phyloP scores from a whole-genome alignment of 1,140 invertebrate species.

The Himalopsyche phryganea region DNA sequence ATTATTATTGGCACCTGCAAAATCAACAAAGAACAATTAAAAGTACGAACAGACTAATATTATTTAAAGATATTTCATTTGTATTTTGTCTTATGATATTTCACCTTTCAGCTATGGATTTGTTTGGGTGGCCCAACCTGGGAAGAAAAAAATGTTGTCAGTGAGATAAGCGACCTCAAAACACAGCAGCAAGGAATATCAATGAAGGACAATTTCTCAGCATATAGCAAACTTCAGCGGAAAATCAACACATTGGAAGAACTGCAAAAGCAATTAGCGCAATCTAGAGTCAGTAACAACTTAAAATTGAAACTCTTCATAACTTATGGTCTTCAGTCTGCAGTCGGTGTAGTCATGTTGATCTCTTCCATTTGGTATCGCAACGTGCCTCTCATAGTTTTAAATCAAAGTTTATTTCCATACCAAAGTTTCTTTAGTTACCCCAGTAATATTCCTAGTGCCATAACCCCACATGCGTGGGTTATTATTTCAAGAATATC shows the following conservation, averaged over 20 bases:
- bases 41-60: too few species aligned
- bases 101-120: conserved; percentile 45
- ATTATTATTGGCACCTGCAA: too few species aligned
- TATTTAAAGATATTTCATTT: too few species aligned
- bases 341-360: conserved; percentile 41
- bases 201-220: conserved; percentile 51
- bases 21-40: too few species aligned
- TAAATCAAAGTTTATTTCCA: conserved; percentile 45
- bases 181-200: conserved; percentile 43
- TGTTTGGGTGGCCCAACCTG: conserved; percentile 42
- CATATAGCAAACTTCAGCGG: conserved; percentile 49
- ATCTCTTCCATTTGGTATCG: conserved; percentile 45
- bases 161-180: conserved; percentile 43
- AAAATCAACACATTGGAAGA: conserved; percentile 46
- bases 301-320: conserved; percentile 43
- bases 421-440: conserved; percentile 43
- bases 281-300: conserved; percentile 40
- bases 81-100: too few species aligned
- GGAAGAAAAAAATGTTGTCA: conserved; percentile 40
- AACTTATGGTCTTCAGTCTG: conserved; percentile 40
- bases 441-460: conserved; percentile 44
- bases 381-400: conserved; percentile 43
- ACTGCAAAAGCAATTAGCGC: conserved; percentile 41
- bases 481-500: conserved; percentile 47
- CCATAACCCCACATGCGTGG: conserved; percentile 49